Base-by-base conservation (phyloP, 2,888 invertebrate species). In the Eupithecia centaureata region DNA sequence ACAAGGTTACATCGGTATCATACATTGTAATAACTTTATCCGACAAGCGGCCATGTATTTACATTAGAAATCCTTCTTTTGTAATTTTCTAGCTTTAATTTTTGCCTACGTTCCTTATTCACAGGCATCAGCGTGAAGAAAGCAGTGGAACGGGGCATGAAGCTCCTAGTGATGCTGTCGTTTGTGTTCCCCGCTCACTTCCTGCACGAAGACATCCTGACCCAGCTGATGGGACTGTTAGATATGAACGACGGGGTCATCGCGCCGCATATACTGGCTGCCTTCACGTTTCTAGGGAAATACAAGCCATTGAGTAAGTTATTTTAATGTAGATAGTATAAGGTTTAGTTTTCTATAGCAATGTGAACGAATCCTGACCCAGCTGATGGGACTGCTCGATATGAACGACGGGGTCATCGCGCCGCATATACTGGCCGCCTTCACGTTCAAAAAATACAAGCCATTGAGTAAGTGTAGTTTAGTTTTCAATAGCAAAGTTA, bases 171-270 rank as follows among this genome's bases (percentile, higher is more conserved):
- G 87, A 97, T 97, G 94, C 92, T 99, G 62, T 97, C 98, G 5
- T 97, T 97, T 86, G 97, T 98, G 73, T 99, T 98, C 89, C 98
- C 99, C 10, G 96, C 97, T 0, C 98, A 98, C 87, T 98, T 99
- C 92, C 95, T 98, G 70, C 97, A 97, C 85, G 95, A 96, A 74
- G 96, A 97, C 80, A 96, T 98, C 63, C 92, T 98, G 75, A 94
- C 95, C 78, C 95, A 97, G 76, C 93, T 98, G 65, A 94, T 97
- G 64, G 93, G 95, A 61, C 94, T 99, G 82, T 93, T 98, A 73
- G 95, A 96, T 77, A 89, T 97, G 79, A 97, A 98, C 67, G 97
- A 98, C 75, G 96, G 96, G 72, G 94, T 94, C 79, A 96, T 97
- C 8, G 97, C 97, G 63, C 97, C 98, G 3, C 94, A 97, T 76